phyloP scores from a whole-genome alignment of 2,797 vertebrate genomes.

The Clarias laeviceps region DNA sequence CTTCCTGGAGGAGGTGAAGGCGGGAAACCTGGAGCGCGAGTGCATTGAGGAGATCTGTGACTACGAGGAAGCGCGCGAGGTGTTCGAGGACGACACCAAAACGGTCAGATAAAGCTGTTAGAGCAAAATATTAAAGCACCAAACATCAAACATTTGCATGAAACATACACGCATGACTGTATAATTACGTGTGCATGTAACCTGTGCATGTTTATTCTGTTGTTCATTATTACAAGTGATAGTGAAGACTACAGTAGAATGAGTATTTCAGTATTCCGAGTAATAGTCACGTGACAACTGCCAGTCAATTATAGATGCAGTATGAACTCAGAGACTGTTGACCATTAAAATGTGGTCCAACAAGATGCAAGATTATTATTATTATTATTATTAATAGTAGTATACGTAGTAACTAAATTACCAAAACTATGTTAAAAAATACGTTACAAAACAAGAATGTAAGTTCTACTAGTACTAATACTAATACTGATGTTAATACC shows the following conservation, averaged over 20 bases:
- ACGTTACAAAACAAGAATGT: too few species aligned
- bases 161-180: neutral
- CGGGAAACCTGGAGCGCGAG: conserved; percentile 81
- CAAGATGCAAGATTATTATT: neutral
- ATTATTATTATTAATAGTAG: too few species aligned
- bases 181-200: neutral
- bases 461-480: neutral
- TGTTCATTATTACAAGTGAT: neutral
- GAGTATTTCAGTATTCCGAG: neutral
- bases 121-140: neutral
- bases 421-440: too few species aligned
- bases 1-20: conserved; percentile 77
- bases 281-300: neutral
- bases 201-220: neutral
- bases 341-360: neutral
- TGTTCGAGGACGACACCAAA: conserved; percentile 74
- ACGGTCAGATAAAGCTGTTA: conserved; percentile 65
- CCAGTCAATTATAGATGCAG: neutral
- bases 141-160: neutral
- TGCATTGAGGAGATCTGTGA: conserved; percentile 80
- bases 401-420: too few species aligned
- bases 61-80: conserved; percentile 83
- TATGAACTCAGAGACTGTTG: neutral
- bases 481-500: neutral
- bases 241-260: neutral